Percentiles rank a stretch among this genome's conserved stretches.
Conservation (phyloP, 2,113 vertebrate species). For the Edolisoma coerulescens region DNA sequence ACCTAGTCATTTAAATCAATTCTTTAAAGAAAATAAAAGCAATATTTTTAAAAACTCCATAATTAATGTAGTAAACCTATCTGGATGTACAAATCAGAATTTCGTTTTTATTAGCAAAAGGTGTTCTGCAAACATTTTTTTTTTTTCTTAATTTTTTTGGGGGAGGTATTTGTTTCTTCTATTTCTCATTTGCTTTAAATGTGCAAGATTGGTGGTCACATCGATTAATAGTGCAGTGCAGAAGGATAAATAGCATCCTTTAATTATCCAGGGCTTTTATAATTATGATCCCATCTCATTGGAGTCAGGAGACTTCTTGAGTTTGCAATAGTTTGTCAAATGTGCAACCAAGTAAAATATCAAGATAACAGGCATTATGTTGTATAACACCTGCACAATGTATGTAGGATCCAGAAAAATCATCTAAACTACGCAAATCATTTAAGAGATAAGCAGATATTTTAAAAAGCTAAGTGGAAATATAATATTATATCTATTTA, state of each 20-base stretch:
- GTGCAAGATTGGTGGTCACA: neutral
- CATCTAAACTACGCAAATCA: neutral
- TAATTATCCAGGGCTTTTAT: neutral
- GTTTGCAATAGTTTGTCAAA: neutral
- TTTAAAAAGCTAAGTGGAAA: neutral
- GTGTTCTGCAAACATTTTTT: neutral
- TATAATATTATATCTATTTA: neutral
- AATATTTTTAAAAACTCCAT: neutral
- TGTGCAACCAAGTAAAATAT: neutral
- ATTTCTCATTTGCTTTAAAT: neutral
- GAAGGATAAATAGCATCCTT: neutral
- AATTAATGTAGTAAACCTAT: neutral
- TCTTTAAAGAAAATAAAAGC: neutral
- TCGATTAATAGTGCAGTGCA: neutral
- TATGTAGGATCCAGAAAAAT: neutral
- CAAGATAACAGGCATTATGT: neutral
- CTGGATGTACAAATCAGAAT: neutral
- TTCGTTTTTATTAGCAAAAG: neutral
- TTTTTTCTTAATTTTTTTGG: too few relatives aligned
- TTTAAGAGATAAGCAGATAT: neutral
- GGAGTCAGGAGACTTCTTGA: neutral
- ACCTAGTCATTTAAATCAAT: neutral
- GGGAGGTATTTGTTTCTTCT: neutral
- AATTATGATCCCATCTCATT: neutral
- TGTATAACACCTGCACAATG: neutral